Conservation (phyloP, 2,888 invertebrate genomes). For the Embidobia sp. region DNA sequence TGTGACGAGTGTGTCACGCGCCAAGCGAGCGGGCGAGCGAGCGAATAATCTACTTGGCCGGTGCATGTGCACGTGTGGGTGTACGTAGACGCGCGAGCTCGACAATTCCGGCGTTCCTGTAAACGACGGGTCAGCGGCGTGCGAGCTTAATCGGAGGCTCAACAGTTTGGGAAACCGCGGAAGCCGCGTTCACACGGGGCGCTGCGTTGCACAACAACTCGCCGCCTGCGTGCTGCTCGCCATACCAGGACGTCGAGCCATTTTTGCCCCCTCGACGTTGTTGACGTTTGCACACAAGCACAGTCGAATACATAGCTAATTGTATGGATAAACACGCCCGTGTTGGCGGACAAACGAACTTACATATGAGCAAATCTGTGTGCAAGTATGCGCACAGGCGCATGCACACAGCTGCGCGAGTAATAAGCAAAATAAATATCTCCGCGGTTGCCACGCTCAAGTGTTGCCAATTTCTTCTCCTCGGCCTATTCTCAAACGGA, state of each 20-base stretch:
- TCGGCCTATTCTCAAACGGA: no score
- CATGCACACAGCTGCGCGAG: no score
- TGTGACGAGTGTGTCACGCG: constrained; percentile 43
- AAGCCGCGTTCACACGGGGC: constrained; percentile 71
- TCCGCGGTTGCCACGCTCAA: no score
- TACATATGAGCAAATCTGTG: constrained; percentile 1
- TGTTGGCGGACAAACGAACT: background rate
- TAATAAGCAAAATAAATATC: no score
- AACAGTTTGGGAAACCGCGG: constrained; percentile 71
- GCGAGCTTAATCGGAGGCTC: constrained; percentile 63
- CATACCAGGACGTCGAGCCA: constrained; percentile 33
- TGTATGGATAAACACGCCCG: background rate
- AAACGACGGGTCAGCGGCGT: constrained; percentile 63
- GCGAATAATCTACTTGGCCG: constrained; percentile 43
- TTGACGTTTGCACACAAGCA: constrained; percentile 37
- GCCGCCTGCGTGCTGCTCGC: constrained; percentile 33
- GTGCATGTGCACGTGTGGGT: constrained; percentile 10
- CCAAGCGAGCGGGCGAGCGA: constrained; percentile 16
- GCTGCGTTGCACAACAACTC: constrained; percentile 51
- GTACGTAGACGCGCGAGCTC: constrained; percentile 34
- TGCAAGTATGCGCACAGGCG: no score
- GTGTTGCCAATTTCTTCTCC: no score
- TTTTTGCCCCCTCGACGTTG: constrained; percentile 36
- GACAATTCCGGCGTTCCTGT: constrained; percentile 61
- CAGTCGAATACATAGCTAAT: background rate